These are phyloP conservation scores for Parazoanthus atlanticus DNA, from an alignment of 92 coral and sea anemone species.

Conservation along the genomic window DNA sequence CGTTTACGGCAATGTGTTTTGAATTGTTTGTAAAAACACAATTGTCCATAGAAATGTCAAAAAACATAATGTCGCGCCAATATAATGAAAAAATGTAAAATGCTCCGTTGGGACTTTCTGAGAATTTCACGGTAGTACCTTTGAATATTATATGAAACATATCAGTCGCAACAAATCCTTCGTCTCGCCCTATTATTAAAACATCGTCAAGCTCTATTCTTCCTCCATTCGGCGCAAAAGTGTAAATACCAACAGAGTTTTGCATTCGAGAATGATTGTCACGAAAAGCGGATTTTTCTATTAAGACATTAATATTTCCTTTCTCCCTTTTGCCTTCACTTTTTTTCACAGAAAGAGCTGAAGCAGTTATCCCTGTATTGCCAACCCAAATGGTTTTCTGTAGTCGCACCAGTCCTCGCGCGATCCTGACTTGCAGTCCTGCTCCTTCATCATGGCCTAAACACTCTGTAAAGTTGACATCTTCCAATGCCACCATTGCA, in stretches of 20 bases:
- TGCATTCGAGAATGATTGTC: not conserved
- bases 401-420: not conserved
- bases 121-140: not conserved
- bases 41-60: not conserved
- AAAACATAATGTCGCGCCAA: not conserved
- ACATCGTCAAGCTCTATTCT: not conserved
- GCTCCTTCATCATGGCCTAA: not conserved
- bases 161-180: not conserved
- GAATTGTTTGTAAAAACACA: not conserved
- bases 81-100: not conserved
- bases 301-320: not conserved
- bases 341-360: not conserved
- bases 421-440: not conserved
- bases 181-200: not conserved
- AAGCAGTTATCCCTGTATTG: not conserved
- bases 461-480: not conserved
- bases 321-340: not conserved
- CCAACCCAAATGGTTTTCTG: not conserved
- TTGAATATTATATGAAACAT: not conserved
- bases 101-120: not conserved
- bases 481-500: not conserved
- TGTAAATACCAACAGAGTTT: not conserved
- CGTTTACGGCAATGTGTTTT: not conserved
- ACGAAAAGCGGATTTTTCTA: not conserved
- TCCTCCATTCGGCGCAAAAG: not conserved